Conservation (phyloP, 2,888 invertebrate genomes). For the Hemaris fuciformis region DNA sequence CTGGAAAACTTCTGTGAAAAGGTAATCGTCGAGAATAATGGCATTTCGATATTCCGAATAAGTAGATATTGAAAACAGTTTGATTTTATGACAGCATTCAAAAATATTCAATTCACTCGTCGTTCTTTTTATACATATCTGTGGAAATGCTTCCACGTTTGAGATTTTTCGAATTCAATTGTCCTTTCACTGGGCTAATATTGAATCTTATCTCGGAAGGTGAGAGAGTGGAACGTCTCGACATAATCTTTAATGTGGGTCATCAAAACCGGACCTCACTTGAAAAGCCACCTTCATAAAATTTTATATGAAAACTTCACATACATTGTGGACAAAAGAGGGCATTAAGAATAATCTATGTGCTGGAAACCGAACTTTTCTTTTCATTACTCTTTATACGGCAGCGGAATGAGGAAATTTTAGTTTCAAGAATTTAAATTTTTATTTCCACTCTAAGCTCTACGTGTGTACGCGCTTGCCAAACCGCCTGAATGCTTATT, state of each 20-base stretch:
- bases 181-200: background rate
- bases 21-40: conserved; percentile 45
- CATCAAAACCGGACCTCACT: conserved; percentile 52
- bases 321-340: conserved; percentile 68
- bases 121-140: conserved; percentile 21
- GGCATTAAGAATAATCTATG: conserved; percentile 66
- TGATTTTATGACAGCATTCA: conserved; percentile 21
- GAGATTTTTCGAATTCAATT: background rate
- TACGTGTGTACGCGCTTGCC: background rate
- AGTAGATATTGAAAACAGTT: conserved; percentile 34
- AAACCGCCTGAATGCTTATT: conserved; percentile 2
- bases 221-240: background rate
- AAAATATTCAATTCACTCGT: conserved; percentile 26
- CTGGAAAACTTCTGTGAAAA: conserved; percentile 57
- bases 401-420: conserved; percentile 50
- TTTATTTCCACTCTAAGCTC: conserved; percentile 29
- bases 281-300: conserved; percentile 56
- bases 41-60: conserved; percentile 44
- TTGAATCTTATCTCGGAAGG: background rate
- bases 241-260: conserved; percentile 27
- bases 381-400: conserved; percentile 60
- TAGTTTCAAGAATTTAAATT: conserved; percentile 31
- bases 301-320: conserved; percentile 66
- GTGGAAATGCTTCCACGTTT: background rate
- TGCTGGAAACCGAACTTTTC: conserved; percentile 64